These are phyloP conservation scores for Leptinotarsa texana DNA, from an alignment of 1,140 invertebrate genomes.

Conservation along the genomic window DNA sequence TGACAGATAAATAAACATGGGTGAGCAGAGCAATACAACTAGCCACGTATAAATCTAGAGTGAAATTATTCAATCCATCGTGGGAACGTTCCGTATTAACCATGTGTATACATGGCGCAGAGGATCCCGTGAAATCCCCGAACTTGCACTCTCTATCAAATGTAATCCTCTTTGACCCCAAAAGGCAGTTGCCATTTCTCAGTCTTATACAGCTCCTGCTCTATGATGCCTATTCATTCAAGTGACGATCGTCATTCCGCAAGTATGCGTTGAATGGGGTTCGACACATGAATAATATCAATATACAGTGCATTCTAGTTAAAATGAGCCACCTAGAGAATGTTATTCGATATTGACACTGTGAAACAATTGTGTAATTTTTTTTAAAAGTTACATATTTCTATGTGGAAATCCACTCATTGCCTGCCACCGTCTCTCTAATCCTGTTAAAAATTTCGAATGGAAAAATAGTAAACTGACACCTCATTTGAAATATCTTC, in stretches of 20 bases:
- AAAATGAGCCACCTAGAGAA: too few relatives aligned
- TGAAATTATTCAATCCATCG: slow-evolving; percentile 38
- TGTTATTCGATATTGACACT: too few relatives aligned
- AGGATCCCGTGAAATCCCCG: slow-evolving; percentile 39
- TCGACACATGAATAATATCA: too few relatives aligned
- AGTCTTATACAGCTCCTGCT: slow-evolving; percentile 30
- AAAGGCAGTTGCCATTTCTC: slow-evolving; percentile 47
- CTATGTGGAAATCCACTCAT: too few relatives aligned
- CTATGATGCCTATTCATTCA: not conserved
- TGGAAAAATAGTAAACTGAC: too few relatives aligned
- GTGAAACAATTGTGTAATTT: too few relatives aligned
- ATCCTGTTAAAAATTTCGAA: too few relatives aligned
- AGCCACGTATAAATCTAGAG: not conserved
- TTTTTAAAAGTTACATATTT: too few relatives aligned
- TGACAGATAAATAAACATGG: slow-evolving; percentile 23
- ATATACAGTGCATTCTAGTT: too few relatives aligned
- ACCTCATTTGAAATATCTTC: too few relatives aligned
- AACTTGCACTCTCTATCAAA: slow-evolving; percentile 48
- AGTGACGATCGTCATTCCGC: not conserved
- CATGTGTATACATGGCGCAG: slow-evolving; percentile 39
- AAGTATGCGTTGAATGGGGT: not conserved
- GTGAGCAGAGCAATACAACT: not conserved
- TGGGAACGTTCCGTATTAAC: slow-evolving; percentile 45
- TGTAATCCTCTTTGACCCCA: slow-evolving; percentile 45
- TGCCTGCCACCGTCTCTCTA: too few relatives aligned